Percentiles rank a stretch among this genome's conserved stretches.
Conservation (phyloP, 1,140 invertebrate species). For the Pachypeltis micranthus region DNA sequence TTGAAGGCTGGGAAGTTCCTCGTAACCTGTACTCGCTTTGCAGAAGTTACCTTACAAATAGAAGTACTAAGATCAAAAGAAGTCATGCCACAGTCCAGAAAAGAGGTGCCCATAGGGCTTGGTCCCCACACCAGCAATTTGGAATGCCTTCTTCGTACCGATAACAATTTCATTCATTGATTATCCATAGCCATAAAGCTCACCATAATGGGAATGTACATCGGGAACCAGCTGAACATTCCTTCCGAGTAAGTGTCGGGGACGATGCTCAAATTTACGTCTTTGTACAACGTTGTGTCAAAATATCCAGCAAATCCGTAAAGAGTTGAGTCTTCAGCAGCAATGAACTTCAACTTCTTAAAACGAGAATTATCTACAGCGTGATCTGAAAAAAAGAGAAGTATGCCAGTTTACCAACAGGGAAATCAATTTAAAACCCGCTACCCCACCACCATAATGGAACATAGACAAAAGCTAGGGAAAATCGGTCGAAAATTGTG, state of each 20-base stretch:
- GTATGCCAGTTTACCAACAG: no score
- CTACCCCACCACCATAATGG: no score
- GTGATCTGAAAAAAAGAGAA: constrained; percentile 33
- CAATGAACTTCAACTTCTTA: constrained; percentile 53
- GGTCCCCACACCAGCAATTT: not conserved
- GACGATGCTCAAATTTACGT: constrained; percentile 77
- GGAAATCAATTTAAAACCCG: no score
- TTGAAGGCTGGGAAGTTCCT: no score
- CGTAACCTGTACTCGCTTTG: no score
- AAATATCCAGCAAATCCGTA: constrained; percentile 96
- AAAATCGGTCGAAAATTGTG: no score
- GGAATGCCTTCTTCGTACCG: constrained; percentile 1
- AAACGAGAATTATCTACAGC: constrained; percentile 62
- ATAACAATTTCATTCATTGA: constrained; percentile 11
- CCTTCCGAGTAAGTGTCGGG: constrained; percentile 74
- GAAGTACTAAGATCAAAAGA: not conserved
- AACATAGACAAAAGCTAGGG: no score
- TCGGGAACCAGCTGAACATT: constrained; percentile 97
- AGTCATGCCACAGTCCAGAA: not conserved
- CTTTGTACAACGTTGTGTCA: constrained; percentile 71
- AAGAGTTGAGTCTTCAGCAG: constrained; percentile 60
- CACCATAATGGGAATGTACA: constrained; percentile 81
- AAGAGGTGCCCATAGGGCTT: no score
- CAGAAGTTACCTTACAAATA: constrained; percentile 5
- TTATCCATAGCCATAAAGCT: constrained; percentile 20